Conservation (phyloP, 1,140 invertebrate species). For the Aphis gossypii region DNA sequence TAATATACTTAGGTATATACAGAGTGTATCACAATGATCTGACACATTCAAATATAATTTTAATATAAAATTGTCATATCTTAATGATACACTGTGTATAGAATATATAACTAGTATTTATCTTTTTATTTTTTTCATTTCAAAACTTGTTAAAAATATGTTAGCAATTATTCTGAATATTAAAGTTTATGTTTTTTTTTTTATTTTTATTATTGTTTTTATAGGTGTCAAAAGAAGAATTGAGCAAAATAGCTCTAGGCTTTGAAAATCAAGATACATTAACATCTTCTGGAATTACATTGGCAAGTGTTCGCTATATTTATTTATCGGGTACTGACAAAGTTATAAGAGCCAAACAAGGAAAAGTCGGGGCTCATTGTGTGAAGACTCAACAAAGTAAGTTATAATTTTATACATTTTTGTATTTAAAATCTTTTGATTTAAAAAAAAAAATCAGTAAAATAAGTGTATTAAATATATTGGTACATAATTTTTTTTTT, state of each 20-base stretch:
- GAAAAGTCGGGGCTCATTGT: slow-evolving; percentile 90
- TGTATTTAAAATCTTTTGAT: not conserved
- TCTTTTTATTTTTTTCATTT: not conserved
- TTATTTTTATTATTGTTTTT: too few relatives aligned
- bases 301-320: slow-evolving; percentile 89
- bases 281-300: slow-evolving; percentile 84
- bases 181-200: not conserved
- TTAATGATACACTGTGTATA: too few relatives aligned
- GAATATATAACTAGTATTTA: too few relatives aligned
- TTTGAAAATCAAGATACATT: slow-evolving; percentile 86
- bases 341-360: slow-evolving; percentile 88
- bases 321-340: slow-evolving; percentile 90
- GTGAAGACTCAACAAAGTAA: slow-evolving; percentile 91
- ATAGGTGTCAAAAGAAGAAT: slow-evolving; percentile 88
- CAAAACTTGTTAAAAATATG: not conserved
- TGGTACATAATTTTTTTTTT: not conserved
- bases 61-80: too few relatives aligned
- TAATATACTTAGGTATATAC: too few relatives aligned
- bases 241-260: slow-evolving; percentile 83
- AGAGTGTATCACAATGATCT: too few relatives aligned
- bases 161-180: not conserved
- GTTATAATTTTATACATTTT: slow-evolving; percentile 58
- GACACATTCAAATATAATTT: too few relatives aligned
- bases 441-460: too few relatives aligned
- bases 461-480: not conserved